Base-by-base conservation (phyloP, 2,113 vertebrate genomes). In the Periophthalmus modestus region DNA sequence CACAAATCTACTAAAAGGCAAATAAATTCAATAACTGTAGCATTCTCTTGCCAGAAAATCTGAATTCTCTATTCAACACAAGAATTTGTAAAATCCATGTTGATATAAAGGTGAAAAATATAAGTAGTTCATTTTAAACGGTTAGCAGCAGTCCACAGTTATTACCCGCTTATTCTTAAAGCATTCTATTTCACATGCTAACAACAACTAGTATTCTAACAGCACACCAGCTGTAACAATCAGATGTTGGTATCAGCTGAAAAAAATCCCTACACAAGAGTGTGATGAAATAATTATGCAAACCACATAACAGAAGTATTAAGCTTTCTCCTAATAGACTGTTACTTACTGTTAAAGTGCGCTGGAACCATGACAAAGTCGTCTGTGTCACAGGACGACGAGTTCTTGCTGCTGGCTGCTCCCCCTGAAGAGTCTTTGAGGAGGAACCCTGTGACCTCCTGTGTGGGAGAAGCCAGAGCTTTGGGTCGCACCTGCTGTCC, bases 291-390 rank as follows among this genome's bases (percentile, higher is more conserved):
- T 7, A 43, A 43, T 10, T 43, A 2, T 43, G 39, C 39, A 43
- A 43, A 43, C 6, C 7, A 43, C 7, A 43, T 43, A 43, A 43
- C 7, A 43, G 39, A 43, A 43, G 39, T 43, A 43, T 10, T 10
- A 43, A 43, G 39, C 7, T 43, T 10, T 7, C 39, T 1, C 39
- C 7, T 10, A 43, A 52, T 52, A 19, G 16, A 52, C 4, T 52
- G 1, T 19, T 74, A 79, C 95, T 93, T 91, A 98, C 98, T 94
- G 92, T 95, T 93, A 76, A 97, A 95, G 86, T 97, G 95, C 69
- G 95, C 96, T 0, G 97, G 97, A 78, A 99, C 97, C 93, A 99
- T 96, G 57, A 99, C 97, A 2, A 99, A 99, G 90, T 99, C 98
- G 0, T 99, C 98, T 0, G 95, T 97, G 93, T 99, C 97, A 33